Evolutionary conservation across 2,888 invertebrate genomes (phyloP).

Genomic region (Tipula confusa): DNA sequence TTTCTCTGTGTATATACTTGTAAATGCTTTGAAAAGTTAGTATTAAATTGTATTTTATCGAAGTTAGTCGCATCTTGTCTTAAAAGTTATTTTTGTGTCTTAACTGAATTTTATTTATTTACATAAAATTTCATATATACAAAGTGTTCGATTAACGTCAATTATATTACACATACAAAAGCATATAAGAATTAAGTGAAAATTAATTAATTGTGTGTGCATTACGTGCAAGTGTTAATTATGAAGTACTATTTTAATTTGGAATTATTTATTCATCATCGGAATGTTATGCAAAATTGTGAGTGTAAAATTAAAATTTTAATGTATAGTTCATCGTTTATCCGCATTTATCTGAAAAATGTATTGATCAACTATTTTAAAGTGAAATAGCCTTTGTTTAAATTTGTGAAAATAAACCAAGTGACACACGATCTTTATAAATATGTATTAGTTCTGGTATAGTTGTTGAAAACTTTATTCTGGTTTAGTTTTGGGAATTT

Average conservation of each 20-base stretch:
- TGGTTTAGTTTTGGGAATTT: no score
- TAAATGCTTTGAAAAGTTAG: neutral
- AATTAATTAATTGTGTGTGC: neutral
- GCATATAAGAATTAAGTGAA: neutral
- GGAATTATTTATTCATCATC: neutral
- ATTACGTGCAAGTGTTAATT: neutral
- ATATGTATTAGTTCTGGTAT: no score
- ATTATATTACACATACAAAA: neutral
- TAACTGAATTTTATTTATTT: neutral
- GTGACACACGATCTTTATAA: no score
- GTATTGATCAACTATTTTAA: no score
- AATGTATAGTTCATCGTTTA: no score
- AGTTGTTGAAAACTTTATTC: no score
- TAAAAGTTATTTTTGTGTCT: neutral
- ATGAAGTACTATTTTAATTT: slow-evolving; percentile 3
- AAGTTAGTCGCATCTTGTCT: neutral
- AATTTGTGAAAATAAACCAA: no score
- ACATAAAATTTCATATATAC: neutral
- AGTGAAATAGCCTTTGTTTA: no score
- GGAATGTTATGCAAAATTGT: neutral
- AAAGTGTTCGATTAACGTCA: neutral
- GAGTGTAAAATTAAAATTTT: no score
- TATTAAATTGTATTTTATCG: neutral
- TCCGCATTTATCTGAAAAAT: no score
- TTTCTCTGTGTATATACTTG: neutral